Conservation (phyloP, 2,888 invertebrate genomes). For the Macropis europaea region DNA sequence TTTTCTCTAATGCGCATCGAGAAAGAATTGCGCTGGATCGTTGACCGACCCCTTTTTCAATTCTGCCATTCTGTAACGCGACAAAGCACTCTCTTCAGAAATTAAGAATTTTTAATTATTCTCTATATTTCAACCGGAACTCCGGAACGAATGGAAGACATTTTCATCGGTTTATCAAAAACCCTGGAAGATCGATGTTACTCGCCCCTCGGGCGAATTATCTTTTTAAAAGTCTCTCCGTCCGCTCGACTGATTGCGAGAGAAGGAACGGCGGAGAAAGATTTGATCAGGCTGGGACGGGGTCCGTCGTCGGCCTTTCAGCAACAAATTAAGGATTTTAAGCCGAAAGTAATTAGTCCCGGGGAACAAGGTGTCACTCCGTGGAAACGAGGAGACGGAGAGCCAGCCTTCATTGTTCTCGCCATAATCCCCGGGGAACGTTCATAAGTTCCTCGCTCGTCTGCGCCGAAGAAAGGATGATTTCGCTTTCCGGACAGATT, state of each 20-base stretch:
- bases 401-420: slow-evolving; percentile 59
- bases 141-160: too few species aligned
- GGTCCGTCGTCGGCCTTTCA: slow-evolving; percentile 51
- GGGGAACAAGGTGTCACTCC: slow-evolving; percentile 62
- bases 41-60: too few species aligned
- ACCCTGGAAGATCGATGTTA: too few species aligned
- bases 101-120: too few species aligned
- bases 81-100: too few species aligned
- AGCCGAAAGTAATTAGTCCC: slow-evolving; percentile 69
- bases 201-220: slow-evolving; percentile 33
- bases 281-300: slow-evolving; percentile 26
- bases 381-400: slow-evolving; percentile 53
- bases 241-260: background rate
- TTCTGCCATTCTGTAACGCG: too few species aligned
- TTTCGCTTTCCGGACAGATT: slow-evolving; percentile 30
- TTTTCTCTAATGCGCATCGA: too few species aligned
- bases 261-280: slow-evolving; percentile 28
- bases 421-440: slow-evolving; percentile 51
- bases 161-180: too few species aligned
- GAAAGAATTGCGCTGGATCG: too few species aligned
- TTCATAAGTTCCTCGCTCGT: slow-evolving; percentile 52
- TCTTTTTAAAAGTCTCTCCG: slow-evolving; percentile 27
- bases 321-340: slow-evolving; percentile 69
- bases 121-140: too few species aligned
- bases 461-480: slow-evolving; percentile 32